Conservation (phyloP, 2,888 invertebrate genomes). For the Hirtodrosophila confusa region DNA sequence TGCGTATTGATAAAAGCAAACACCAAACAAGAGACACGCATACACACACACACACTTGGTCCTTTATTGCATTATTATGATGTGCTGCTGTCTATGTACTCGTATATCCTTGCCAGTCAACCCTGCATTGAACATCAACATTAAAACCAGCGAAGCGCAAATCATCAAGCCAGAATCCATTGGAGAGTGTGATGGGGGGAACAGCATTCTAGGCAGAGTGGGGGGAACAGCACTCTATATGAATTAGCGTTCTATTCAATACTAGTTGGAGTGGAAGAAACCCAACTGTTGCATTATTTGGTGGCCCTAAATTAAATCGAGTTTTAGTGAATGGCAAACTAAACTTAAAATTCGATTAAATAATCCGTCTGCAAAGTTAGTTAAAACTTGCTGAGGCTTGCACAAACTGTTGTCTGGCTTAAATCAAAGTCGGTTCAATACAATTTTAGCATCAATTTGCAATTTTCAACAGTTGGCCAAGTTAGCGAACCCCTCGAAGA, state of each 20-base stretch:
- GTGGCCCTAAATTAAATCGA: neutral
- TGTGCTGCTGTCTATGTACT: slow-evolving; percentile 23
- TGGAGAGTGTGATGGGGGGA: neutral
- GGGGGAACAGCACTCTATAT: slow-evolving; percentile 6
- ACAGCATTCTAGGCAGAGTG: no score
- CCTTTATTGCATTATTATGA: slow-evolving; percentile 54
- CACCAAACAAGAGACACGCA: slow-evolving; percentile 9
- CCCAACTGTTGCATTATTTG: slow-evolving; percentile 5
- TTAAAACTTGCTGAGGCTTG: slow-evolving; percentile 23
- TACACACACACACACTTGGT: slow-evolving; percentile 9
- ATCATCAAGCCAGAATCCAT: slow-evolving; percentile 24
- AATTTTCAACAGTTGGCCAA: slow-evolving; percentile 63
- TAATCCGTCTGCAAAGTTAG: slow-evolving; percentile 31
- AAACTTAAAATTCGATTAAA: slow-evolving; percentile 27
- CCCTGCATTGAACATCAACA: slow-evolving; percentile 27
- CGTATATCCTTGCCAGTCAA: neutral
- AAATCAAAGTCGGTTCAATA: slow-evolving; percentile 46
- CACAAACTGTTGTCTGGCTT: slow-evolving; percentile 18
- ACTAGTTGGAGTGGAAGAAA: neutral
- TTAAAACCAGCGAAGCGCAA: slow-evolving; percentile 46
- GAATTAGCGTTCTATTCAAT: slow-evolving; percentile 31
- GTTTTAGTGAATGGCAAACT: neutral
- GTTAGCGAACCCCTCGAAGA: slow-evolving; percentile 19
- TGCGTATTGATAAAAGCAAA: slow-evolving; percentile 52
- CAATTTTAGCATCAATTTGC: slow-evolving; percentile 53